A percentile compares a stretch with the other conserved stretches of the same genome.
phyloP scores from a whole-genome alignment of 1,140 invertebrate genomes.

The Atta cephalotes region DNA sequence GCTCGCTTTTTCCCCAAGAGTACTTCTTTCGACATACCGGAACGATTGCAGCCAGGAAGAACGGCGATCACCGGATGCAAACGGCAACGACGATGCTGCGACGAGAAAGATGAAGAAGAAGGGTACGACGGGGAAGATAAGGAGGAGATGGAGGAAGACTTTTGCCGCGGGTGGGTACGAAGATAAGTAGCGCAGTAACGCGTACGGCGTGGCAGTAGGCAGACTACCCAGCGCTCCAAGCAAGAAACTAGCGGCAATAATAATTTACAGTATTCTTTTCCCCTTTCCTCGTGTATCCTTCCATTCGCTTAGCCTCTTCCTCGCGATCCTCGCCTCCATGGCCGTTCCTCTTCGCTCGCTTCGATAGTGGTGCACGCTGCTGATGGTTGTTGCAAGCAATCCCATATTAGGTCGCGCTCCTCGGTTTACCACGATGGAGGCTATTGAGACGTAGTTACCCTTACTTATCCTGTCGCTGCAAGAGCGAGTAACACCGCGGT shows the following conservation, averaged over 20 bases:
- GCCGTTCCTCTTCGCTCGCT: slow-evolving; percentile 40
- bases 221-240: slow-evolving; percentile 54
- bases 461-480: slow-evolving; percentile 67
- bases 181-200: slow-evolving; percentile 71
- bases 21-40: slow-evolving; percentile 29
- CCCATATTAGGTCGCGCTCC: slow-evolving; percentile 72
- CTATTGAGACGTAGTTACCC: slow-evolving; percentile 77
- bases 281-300: slow-evolving; percentile 11
- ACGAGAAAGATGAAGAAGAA: slow-evolving; percentile 27
- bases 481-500: slow-evolving; percentile 41
- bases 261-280: slow-evolving; percentile 73
- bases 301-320: slow-evolving; percentile 18
- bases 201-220: slow-evolving; percentile 63
- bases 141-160: slow-evolving; percentile 22
- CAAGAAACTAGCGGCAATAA: slow-evolving; percentile 77
- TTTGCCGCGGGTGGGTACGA: slow-evolving; percentile 49
- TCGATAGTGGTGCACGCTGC: slow-evolving; percentile 31
- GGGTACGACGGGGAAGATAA: slow-evolving; percentile 14
- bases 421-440: slow-evolving; percentile 66
- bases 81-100: slow-evolving; percentile 38
- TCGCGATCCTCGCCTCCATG: background rate
- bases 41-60: slow-evolving; percentile 27
- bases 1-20: slow-evolving; percentile 13
- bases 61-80: slow-evolving; percentile 29
- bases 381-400: slow-evolving; percentile 71